Evolutionary conservation across 2,888 invertebrate species (phyloP).

Genomic region (Ophioninae sp.): DNA sequence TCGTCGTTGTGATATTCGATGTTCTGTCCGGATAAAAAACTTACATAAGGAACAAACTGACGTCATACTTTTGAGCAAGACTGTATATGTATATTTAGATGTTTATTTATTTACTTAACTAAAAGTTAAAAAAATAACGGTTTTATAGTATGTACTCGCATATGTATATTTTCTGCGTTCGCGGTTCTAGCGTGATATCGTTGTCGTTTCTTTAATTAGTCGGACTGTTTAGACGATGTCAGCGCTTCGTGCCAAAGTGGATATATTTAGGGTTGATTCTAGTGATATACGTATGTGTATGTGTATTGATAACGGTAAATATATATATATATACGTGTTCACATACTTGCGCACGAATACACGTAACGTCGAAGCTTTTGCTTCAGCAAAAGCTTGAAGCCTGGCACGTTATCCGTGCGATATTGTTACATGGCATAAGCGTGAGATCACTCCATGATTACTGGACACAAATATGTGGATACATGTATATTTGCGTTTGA

Average conservation of each 20-base stretch:
- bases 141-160: no score
- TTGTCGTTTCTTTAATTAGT: conserved; percentile 73
- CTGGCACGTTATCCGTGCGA: conserved; percentile 61
- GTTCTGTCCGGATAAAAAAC: no score
- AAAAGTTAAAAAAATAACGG: no score
- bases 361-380: conserved; percentile 29
- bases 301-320: background rate
- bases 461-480: conserved; percentile 30
- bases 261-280: conserved; percentile 43
- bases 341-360: background rate
- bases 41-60: no score
- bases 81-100: background rate
- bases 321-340: background rate
- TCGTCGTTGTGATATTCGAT: no score
- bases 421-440: conserved; percentile 63
- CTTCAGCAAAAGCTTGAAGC: conserved; percentile 34
- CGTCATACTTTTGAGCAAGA: no score
- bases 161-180: background rate
- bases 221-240: conserved; percentile 73
- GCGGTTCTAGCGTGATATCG: conserved; percentile 40
- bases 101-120: background rate
- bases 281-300: background rate
- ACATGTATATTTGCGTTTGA: conserved; percentile 10
- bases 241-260: conserved; percentile 58
- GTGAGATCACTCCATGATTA: conserved; percentile 56